phyloP scores from a whole-genome alignment of 2,888 invertebrate genomes.

The Orthonevra nobilis region DNA sequence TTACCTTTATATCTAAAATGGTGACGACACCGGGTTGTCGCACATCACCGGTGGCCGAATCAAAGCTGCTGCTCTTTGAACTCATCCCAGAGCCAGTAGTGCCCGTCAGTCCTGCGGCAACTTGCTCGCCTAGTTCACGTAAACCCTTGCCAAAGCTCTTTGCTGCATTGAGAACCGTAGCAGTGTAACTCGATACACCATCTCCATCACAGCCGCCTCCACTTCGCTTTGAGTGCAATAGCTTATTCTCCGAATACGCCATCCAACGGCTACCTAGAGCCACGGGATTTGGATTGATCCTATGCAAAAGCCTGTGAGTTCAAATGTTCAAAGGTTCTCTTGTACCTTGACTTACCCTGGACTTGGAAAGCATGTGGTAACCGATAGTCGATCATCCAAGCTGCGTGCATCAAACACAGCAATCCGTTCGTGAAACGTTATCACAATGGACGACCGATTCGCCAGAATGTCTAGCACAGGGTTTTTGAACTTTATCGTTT shows the following conservation, averaged over 20 bases:
- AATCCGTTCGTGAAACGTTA: slow-evolving; percentile 93
- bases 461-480: slow-evolving; percentile 92
- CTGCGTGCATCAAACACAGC: slow-evolving; percentile 95
- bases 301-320: no score
- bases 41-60: slow-evolving; percentile 81
- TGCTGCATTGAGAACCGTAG: slow-evolving; percentile 96
- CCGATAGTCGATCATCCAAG: slow-evolving; percentile 91
- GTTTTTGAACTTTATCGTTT: slow-evolving; percentile 95
- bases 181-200: slow-evolving; percentile 93
- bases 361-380: slow-evolving; percentile 94
- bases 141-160: slow-evolving; percentile 95
- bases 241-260: slow-evolving; percentile 92
- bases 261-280: slow-evolving; percentile 93
- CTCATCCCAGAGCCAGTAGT: slow-evolving; percentile 79
- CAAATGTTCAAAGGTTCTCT: no score
- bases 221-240: slow-evolving; percentile 88
- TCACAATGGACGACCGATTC: slow-evolving; percentile 93
- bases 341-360: slow-evolving; percentile 86
- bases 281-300: slow-evolving; percentile 87
- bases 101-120: slow-evolving; percentile 93
- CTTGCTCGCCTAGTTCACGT: slow-evolving; percentile 93
- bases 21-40: slow-evolving; percentile 94
- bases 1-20: slow-evolving; percentile 90
- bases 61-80: slow-evolving; percentile 81
- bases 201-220: slow-evolving; percentile 92